phyloP scores from a whole-genome alignment of 2,888 invertebrate species.

The Pristionchus fissidentatus region DNA sequence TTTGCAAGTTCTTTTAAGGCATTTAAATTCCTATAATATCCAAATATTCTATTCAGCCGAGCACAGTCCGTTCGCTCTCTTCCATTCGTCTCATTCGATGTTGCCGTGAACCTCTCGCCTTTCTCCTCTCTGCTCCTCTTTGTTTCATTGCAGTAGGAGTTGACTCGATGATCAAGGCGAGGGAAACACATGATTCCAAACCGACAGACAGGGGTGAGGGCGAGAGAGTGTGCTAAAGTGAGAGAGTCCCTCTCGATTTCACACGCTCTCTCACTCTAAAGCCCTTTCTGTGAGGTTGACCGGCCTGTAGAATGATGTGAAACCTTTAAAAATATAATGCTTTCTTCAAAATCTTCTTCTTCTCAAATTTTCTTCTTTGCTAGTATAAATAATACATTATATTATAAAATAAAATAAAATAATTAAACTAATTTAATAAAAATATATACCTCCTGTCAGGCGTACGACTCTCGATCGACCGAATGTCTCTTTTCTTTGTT shows the following conservation, averaged over 20 bases:
- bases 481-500: constrained; percentile 60
- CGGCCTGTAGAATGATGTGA: background rate
- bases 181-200: background rate
- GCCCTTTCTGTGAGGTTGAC: too few relatives aligned
- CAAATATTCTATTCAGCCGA: constrained; percentile 1
- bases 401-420: background rate
- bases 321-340: too few relatives aligned
- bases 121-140: constrained; percentile 15
- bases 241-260: too few relatives aligned
- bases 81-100: constrained; percentile 33
- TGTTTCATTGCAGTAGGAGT: constrained; percentile 30
- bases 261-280: too few relatives aligned
- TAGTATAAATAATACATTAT: background rate
- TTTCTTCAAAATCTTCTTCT: too few relatives aligned
- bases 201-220: too few relatives aligned
- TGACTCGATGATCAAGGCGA: constrained; percentile 20
- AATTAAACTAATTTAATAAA: background rate
- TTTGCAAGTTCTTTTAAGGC: too few relatives aligned
- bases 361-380: too few relatives aligned
- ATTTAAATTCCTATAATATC: constrained; percentile 10
- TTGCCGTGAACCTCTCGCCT: constrained; percentile 1
- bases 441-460: background rate
- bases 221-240: too few relatives aligned
- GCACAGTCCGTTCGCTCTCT: background rate
- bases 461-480: constrained; percentile 59